Evolutionary conservation across 2,888 invertebrate genomes (phyloP).

Genomic region (Trachelus stipa): DNA sequence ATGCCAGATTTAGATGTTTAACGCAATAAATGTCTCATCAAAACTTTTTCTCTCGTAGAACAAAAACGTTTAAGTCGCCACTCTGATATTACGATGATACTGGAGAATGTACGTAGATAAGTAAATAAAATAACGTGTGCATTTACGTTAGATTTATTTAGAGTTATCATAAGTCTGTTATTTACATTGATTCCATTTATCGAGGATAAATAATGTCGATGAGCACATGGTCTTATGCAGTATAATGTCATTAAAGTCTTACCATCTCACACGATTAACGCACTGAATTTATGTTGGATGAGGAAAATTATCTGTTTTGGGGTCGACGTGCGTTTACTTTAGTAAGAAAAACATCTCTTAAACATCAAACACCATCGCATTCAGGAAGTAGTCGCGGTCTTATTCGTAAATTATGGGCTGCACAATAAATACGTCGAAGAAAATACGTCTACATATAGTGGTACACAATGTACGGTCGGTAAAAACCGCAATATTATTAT

Average conservation of each 20-base stretch:
- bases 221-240: conserved; percentile 12
- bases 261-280: neutral
- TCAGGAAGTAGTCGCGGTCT: neutral
- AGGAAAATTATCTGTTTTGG: neutral
- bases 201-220: conserved; percentile 30
- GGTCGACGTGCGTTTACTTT: neutral
- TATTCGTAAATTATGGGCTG: neutral
- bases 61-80: neutral
- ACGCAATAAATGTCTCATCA: neutral
- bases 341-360: neutral
- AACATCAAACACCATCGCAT: neutral
- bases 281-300: neutral
- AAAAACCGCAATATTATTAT: neutral
- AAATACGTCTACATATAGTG: neutral
- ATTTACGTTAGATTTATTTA: conserved; percentile 23
- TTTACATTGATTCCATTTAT: conserved; percentile 48
- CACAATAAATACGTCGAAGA: neutral
- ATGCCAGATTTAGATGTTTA: neutral
- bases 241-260: neutral
- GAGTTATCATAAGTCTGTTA: conserved; percentile 27
- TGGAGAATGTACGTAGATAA: neutral
- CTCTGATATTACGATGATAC: neutral
- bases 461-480: neutral
- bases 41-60: neutral
- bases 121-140: neutral